Percentiles rank a stretch among this genome's conserved stretches.
Conservation (phyloP, 2,113 vertebrate genomes). For the Pseudonaja textilis region DNA sequence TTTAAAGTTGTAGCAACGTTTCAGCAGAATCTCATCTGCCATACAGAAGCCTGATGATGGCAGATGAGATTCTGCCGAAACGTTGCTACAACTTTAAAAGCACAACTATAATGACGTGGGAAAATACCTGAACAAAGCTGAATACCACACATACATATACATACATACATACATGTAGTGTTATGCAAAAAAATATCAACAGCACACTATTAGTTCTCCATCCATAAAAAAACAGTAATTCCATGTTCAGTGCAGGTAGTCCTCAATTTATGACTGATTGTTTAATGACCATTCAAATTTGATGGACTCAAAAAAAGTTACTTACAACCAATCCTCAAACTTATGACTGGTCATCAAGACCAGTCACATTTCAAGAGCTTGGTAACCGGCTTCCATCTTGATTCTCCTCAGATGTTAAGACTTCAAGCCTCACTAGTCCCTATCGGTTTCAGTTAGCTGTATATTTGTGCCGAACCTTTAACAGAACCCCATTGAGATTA, state of each 20-base stretch:
- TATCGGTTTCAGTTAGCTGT: background rate
- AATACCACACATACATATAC: no score
- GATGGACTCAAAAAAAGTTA: background rate
- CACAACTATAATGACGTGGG: no score
- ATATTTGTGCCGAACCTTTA: background rate
- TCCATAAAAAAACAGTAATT: background rate
- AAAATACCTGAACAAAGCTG: no score
- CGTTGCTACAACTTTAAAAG: no score
- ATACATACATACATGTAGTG: no score
- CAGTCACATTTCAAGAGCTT: background rate
- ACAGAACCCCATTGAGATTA: background rate
- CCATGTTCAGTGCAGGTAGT: background rate
- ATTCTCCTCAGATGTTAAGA: background rate
- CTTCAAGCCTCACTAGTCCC: background rate
- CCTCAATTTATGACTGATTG: background rate
- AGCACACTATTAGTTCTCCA: background rate
- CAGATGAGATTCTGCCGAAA: no score
- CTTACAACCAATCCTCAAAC: background rate
- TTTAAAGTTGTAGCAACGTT: no score
- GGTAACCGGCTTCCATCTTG: background rate
- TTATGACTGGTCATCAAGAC: background rate
- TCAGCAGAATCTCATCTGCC: no score
- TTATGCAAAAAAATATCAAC: background rate
- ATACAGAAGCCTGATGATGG: no score
- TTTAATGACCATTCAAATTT: background rate